Conservation (phyloP, 2,113 vertebrate species). For the Murina feae region DNA sequence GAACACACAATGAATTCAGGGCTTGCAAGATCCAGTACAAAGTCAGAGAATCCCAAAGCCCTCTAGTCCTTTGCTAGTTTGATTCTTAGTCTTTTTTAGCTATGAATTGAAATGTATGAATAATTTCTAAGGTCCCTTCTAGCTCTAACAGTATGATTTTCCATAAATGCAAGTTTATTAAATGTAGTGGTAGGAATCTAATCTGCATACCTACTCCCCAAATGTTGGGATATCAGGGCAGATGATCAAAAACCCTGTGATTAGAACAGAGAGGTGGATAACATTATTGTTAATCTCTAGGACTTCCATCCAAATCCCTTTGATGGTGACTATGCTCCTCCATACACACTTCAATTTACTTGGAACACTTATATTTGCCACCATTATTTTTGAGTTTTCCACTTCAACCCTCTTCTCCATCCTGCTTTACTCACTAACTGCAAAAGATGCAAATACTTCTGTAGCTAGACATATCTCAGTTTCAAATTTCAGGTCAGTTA, state of each 20-base stretch:
- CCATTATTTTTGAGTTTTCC: constrained; percentile 28
- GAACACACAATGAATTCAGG: not conserved
- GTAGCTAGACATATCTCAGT: not conserved
- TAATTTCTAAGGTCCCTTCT: constrained; percentile 19
- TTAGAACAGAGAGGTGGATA: not conserved
- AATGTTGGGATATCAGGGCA: not conserved
- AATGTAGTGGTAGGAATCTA: not conserved
- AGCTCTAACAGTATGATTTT: not conserved
- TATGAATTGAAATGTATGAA: not conserved
- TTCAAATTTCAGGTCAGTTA: constrained; percentile 13
- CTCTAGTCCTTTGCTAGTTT: not conserved
- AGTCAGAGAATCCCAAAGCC: constrained; percentile 33
- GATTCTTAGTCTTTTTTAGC: constrained; percentile 23
- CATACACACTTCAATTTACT: not conserved
- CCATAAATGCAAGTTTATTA: constrained; percentile 10
- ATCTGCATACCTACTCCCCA: not conserved
- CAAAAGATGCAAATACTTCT: not conserved
- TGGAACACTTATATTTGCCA: not conserved
- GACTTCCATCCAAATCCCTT: not conserved
- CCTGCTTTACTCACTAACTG: not conserved
- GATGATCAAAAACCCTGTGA: not conserved
- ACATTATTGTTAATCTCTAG: constrained; percentile 30
- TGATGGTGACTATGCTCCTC: not conserved
- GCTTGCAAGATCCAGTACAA: constrained; percentile 36
- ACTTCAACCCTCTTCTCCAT: not conserved